Evolutionary conservation across 2,797 vertebrate species (phyloP), one percentile per base, ranked within the genome.

Genomic region (Sebastolobus altivelis): DNA sequence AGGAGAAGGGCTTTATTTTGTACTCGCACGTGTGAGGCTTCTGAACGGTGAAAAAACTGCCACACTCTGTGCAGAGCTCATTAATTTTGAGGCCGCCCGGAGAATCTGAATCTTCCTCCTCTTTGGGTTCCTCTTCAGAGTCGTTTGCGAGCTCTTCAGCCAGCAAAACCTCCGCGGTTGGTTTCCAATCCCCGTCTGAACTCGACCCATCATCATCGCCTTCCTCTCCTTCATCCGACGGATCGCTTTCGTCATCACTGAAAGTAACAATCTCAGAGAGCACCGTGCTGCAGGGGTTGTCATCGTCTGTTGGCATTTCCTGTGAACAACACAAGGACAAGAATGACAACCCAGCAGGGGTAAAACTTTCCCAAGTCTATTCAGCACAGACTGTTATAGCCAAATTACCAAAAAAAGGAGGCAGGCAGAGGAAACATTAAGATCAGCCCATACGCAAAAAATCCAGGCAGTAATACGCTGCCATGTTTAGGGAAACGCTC

Each of bases 31-130:
- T 79, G 82, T 92, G 91, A 65, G 61, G 31, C 68, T 90, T 93
- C 18, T 6, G 14, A 11, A 31, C 18, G 6, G 31, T 46, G 22
- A 85, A 88, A 72, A 92, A 89, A 16, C 52, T 10, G 8, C 86
- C 91, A 40, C 90, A 91, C 6, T 92, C 89, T 14, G 88, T 85
- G 78, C 91, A 92, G 14, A 93, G 85, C 72, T 87, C 82, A 6
- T 80, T 79, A 16, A 84, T 77, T 82, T 70, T 72, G 5, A 79
- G 54, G 27, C 70, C 58, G 35, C 27, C 12, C 0, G 7, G 25
- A 3, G 61, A 22, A 22, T 70, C 27, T 1, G 65, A 56, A n/a
- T 73, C 73, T 1, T 65, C 68, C 1, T 82, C 82, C 1, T 35
- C 52, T 16, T 54, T 67, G 0, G 29, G 62, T 31, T 89, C 79